phyloP scores from a whole-genome alignment of 2,888 invertebrate species.

The Ecliptopera silaceata region DNA sequence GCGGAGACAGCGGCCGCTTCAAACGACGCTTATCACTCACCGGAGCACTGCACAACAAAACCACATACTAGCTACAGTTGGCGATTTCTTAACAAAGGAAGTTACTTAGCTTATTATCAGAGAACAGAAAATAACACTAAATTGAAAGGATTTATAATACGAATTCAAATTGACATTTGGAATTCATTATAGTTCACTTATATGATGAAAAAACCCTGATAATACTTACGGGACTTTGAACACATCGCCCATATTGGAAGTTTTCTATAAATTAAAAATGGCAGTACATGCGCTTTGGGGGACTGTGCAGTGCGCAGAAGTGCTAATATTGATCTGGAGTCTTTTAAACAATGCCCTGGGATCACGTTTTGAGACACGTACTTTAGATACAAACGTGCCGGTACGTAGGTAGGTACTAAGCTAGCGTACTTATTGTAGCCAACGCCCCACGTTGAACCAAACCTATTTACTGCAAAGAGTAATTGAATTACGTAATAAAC shows the following conservation, averaged over 20 bases:
- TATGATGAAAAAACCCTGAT: neutral
- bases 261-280: neutral
- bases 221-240: constrained; percentile 23
- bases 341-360: neutral
- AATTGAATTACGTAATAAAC: too few relatives aligned
- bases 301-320: neutral
- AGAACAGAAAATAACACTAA: too few relatives aligned
- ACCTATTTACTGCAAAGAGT: too few relatives aligned
- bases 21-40: constrained; percentile 4
- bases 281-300: constrained; percentile 7
- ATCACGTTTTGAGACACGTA: neutral
- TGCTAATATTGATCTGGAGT: neutral
- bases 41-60: constrained; percentile 11
- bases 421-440: too few relatives aligned
- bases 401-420: too few relatives aligned
- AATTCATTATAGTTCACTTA: neutral
- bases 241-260: constrained; percentile 8
- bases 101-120: too few relatives aligned
- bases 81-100: too few relatives aligned
- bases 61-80: too few relatives aligned
- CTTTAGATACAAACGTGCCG: neutral
- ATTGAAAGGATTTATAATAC: too few relatives aligned
- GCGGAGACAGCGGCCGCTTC: constrained; percentile 9
- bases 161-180: neutral
- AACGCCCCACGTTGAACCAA: too few relatives aligned